Evolutionary conservation across 2,113 vertebrate genomes (phyloP).

Genomic region (Mohoua ochrocephala): DNA sequence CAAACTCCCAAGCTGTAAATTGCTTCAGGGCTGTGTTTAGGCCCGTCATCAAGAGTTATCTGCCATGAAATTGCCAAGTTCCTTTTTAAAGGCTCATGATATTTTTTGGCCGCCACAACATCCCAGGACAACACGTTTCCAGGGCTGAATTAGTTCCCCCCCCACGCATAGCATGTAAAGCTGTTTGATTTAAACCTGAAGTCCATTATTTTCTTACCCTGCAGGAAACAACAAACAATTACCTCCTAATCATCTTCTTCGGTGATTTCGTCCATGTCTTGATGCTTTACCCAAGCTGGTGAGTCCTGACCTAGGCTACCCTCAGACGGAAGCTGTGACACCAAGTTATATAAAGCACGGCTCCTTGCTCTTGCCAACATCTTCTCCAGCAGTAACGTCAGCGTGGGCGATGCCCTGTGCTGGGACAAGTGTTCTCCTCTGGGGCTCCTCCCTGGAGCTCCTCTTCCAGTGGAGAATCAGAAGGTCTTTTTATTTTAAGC

Average conservation of each 20-base stretch:
- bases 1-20: not conserved
- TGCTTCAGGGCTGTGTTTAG: not conserved
- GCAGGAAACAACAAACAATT: not conserved
- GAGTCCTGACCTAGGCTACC: not conserved
- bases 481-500: not conserved
- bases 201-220: not conserved
- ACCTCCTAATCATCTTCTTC: not conserved
- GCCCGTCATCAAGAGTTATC: not conserved
- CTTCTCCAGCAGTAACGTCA: not conserved
- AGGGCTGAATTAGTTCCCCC: not conserved
- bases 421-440: not conserved
- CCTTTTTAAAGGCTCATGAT: not conserved
- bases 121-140: not conserved
- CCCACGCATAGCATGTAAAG: accelerated
- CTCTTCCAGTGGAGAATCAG: not conserved
- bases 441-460: not conserved
- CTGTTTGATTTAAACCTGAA: not conserved
- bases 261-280: not conserved
- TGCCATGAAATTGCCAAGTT: slow-evolving; percentile 12
- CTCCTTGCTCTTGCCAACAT: not conserved
- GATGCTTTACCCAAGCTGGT: not conserved
- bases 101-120: not conserved
- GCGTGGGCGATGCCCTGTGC: accelerated
- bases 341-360: not conserved
- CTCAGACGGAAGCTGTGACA: not conserved